These are phyloP conservation scores for Drosophila suboccidentalis DNA, from an alignment of 2,888 invertebrate genomes.

Conservation along the genomic window DNA sequence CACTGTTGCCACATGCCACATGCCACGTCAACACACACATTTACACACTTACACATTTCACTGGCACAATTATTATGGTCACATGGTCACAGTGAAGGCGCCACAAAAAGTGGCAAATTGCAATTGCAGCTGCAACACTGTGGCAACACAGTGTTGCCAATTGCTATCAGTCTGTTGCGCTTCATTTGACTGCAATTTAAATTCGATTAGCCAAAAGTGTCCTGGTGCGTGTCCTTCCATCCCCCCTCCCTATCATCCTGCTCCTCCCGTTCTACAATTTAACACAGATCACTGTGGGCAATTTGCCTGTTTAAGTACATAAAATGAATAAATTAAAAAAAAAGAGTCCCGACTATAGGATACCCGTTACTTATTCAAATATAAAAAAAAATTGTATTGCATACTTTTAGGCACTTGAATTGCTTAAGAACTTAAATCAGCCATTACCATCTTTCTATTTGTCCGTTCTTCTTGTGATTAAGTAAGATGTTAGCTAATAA, in stretches of 20 bases:
- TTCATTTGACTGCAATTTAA: constrained; percentile 61
- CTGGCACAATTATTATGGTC: neutral
- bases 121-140: neutral
- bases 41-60: neutral
- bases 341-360: too few species aligned
- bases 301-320: neutral
- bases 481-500: too few species aligned
- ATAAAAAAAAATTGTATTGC: too few species aligned
- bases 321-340: neutral
- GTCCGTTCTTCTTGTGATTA: too few species aligned
- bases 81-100: neutral
- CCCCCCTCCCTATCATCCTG: neutral
- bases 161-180: constrained; percentile 56
- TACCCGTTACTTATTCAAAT: too few species aligned
- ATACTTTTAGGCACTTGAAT: too few species aligned
- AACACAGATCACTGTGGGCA: neutral
- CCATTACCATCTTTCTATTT: too few species aligned
- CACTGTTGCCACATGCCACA: neutral
- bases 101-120: constrained; percentile 12
- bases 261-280: neutral
- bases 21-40: neutral
- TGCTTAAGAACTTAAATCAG: too few species aligned
- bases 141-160: constrained; percentile 24
- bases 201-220: constrained; percentile 65
- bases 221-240: constrained; percentile 20